Percentiles rank a stretch among this genome's conserved stretches.
Conservation (phyloP, 2,888 invertebrate genomes). For the Priocnemis perturbator region DNA sequence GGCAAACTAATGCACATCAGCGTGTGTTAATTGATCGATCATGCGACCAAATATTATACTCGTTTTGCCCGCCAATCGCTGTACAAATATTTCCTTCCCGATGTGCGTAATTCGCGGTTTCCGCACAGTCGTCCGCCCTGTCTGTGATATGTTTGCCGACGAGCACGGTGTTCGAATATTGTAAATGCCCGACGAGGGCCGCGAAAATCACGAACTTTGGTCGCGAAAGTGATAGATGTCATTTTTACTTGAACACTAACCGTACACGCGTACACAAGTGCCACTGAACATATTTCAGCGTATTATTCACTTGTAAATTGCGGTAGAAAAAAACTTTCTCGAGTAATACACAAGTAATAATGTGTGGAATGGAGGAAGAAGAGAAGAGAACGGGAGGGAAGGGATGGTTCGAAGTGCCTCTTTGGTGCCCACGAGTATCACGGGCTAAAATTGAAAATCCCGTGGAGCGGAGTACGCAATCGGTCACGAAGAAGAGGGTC, state of each 20-base stretch:
- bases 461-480: constrained; percentile 56
- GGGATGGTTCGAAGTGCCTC: too few species aligned
- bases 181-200: too few species aligned
- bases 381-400: too few species aligned
- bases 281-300: too few species aligned
- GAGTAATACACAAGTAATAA: not conserved
- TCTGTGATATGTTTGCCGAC: constrained; percentile 17
- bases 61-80: constrained; percentile 39
- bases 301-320: too few species aligned
- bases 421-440: too few species aligned
- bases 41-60: constrained; percentile 62
- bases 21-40: constrained; percentile 69
- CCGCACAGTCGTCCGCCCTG: constrained; percentile 12
- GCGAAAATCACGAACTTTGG: too few species aligned
- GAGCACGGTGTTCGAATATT: not conserved
- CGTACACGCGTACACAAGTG: too few species aligned
- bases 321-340: too few species aligned
- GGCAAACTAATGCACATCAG: constrained; percentile 68
- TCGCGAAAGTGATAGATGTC: too few species aligned
- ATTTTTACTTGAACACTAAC: too few species aligned
- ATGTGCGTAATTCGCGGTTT: constrained; percentile 29
- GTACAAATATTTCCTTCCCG: constrained; percentile 2
- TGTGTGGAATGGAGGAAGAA: too few species aligned
- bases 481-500: constrained; percentile 60
- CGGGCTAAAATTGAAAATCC: constrained; percentile 54